Evolutionary conservation across 2,888 invertebrate species (phyloP).

Genomic region (Lycocerus yunnanus): DNA sequence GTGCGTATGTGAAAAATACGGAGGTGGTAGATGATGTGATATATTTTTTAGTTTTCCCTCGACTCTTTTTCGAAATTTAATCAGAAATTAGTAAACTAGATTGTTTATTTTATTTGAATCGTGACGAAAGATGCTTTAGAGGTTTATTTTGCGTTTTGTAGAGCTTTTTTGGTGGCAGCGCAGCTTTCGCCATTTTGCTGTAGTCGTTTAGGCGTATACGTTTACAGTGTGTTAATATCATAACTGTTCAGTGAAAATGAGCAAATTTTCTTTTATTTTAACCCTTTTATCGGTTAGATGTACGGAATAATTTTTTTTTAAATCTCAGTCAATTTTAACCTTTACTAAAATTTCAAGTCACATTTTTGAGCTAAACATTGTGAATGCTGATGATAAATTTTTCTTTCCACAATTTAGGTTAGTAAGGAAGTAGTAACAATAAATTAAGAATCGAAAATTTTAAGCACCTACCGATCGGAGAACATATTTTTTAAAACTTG

Average conservation of each 20-base stretch:
- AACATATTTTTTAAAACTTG: neutral
- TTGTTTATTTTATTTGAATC: neutral
- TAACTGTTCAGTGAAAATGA: constrained; percentile 24
- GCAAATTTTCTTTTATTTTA: neutral
- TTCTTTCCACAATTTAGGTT: neutral
- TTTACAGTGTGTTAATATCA: constrained; percentile 37
- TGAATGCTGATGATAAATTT: neutral
- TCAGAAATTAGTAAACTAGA: neutral
- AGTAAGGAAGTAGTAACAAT: neutral
- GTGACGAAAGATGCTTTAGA: neutral
- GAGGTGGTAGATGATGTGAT: constrained; percentile 26
- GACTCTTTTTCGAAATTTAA: neutral
- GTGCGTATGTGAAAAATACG: constrained; percentile 28
- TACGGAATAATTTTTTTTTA: neutral
- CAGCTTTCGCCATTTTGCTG: constrained; percentile 49
- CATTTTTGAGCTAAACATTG: neutral
- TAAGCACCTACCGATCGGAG: neutral
- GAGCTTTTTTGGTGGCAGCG: constrained; percentile 29
- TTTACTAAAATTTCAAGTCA: neutral
- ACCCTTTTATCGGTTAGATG: neutral
- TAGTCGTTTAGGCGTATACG: constrained; percentile 49
- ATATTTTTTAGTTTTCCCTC: constrained; percentile 2
- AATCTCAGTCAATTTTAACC: neutral
- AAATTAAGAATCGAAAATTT: neutral
- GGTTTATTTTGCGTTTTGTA: constrained; percentile 10